Conservation (phyloP, 1,140 invertebrate species). For the Bombus picipes region DNA sequence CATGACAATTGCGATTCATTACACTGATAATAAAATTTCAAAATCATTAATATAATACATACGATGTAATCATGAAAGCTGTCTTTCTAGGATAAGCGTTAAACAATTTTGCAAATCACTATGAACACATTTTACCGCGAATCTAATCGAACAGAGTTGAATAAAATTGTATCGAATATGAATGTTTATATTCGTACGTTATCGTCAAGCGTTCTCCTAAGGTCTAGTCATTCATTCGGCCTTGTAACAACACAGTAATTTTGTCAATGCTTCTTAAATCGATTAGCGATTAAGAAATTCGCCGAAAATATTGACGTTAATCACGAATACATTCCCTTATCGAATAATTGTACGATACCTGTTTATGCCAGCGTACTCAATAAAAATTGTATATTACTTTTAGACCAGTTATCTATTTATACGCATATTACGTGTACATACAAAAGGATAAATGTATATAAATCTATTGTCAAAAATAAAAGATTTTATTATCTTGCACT, state of each 20-base stretch:
- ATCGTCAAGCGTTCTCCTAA: neutral
- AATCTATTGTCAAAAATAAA: slow-evolving; percentile 10
- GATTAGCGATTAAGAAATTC: neutral
- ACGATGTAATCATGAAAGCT: neutral
- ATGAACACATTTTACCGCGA: neutral
- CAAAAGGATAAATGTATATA: neutral
- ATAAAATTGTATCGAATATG: neutral
- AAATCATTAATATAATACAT: neutral
- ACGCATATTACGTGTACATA: slow-evolving; percentile 14
- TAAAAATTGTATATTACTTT: neutral
- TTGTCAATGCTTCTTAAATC: neutral
- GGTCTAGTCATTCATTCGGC: slow-evolving; percentile 36
- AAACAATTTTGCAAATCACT: neutral
- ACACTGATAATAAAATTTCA: neutral
- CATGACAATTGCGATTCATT: neutral
- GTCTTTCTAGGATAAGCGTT: too few species aligned
- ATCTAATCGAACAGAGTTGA: neutral
- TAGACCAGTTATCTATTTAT: slow-evolving; percentile 1
- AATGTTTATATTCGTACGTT: neutral
- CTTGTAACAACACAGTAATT: neutral
- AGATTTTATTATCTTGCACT: neutral
- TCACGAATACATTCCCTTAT: neutral
- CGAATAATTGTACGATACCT: too few species aligned
- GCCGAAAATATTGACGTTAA: slow-evolving; percentile 4
- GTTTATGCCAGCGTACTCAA: neutral